These are phyloP conservation scores for Oplegnathus fasciatus DNA, from an alignment of 2,113 vertebrate genomes.

Conservation along the genomic window DNA sequence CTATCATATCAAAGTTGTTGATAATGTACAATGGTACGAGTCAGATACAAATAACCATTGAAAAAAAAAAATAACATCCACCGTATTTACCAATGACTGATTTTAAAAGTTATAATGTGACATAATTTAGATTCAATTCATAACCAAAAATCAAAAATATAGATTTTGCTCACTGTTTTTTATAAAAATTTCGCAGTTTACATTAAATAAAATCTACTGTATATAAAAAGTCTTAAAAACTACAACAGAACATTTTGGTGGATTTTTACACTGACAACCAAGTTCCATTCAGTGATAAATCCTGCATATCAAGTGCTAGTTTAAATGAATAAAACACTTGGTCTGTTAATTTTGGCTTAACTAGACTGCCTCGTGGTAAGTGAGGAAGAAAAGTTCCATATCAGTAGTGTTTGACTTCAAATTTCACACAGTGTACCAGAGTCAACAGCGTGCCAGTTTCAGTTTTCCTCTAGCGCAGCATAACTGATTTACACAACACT, in stretches of 20 bases:
- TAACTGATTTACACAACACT: slow-evolving; percentile 80
- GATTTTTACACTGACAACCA: neutral
- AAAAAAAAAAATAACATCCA: slow-evolving; percentile 1
- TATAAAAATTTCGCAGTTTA: neutral
- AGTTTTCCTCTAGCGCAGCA: slow-evolving; percentile 68
- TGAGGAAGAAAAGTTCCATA: neutral
- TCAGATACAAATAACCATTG: slow-evolving; percentile 18
- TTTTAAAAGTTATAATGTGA: neutral
- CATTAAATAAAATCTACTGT: neutral
- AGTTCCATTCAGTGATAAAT: neutral
- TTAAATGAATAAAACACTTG: slow-evolving; percentile 10
- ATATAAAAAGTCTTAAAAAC: neutral
- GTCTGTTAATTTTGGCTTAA: slow-evolving; percentile 3
- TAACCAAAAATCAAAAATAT: neutral
- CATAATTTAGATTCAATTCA: neutral
- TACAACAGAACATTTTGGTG: neutral
- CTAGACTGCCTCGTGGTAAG: neutral
- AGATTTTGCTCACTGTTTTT: neutral
- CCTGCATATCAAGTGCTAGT: neutral
- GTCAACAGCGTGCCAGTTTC: slow-evolving; percentile 60
- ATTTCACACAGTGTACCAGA: slow-evolving; percentile 31
- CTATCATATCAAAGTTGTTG: neutral
- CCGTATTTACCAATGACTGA: neutral
- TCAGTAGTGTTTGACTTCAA: slow-evolving; percentile 48
- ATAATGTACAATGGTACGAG: neutral